Evolutionary conservation across 2,888 invertebrate species (phyloP), one percentile per base, ranked within the genome.

Genomic region (Sicus ferrugineus): DNA sequence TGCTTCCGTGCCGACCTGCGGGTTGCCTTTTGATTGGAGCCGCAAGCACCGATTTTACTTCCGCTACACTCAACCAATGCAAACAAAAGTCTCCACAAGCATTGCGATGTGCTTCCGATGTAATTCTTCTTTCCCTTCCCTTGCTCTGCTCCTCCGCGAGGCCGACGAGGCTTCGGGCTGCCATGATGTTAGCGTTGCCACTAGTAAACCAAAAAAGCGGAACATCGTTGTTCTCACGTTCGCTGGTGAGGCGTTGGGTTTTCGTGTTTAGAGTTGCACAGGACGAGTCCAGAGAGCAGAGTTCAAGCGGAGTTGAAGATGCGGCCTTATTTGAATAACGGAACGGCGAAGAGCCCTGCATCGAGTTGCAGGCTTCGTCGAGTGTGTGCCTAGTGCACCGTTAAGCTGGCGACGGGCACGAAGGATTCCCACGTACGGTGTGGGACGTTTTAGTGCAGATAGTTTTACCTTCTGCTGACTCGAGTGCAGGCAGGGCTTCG

Each of bases 81-180:
- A 59, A 38, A 38, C 59, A 34, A 59, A 21, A 34, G 59, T 59
- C 38, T 3, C 38, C 59, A 59, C 34, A 59, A 59, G 6, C 26
- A n/a, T 48, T 48, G 19, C 48, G 30, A 30, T 46, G 21, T 62
- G 28, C 48, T 63, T 63, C 63, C 63, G 48, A 42, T 63, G 28
- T 4, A 48, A 63, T 9, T 30, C 14, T 46, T 48, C 48, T 46
- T 30, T 23, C 26, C 23, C 48, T 28, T 28, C 28, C 19, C 26
- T 38, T 38, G 26, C 28, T 19, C 21, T 14, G 14, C 16, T 30
- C 11, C 26, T 26, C 16, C n/a, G 2, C n/a, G 30, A 9, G 31
- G n/a, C n/a, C 30, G 11, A 48, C 26, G n/a, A 63, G 30, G 30
- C 14, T 38, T 14, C 38, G 31, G 26, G 34, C 19, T 59, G 28